phyloP scores from a whole-genome alignment of 2,888 invertebrate genomes.

The Lithophane semibrunnea region DNA sequence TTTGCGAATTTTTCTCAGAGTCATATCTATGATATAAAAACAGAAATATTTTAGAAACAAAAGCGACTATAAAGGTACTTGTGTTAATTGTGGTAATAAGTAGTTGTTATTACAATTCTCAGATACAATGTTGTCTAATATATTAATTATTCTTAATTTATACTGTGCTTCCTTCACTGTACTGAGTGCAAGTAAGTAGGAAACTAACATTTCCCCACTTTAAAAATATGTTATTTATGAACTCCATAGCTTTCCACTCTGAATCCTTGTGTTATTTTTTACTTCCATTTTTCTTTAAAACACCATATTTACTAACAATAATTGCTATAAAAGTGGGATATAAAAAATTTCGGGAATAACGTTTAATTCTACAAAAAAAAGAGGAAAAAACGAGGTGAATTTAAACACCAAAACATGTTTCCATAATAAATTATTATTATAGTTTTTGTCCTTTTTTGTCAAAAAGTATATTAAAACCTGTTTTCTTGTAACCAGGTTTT shows the following conservation, averaged over 20 bases:
- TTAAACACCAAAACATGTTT: background rate
- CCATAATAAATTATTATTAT: background rate
- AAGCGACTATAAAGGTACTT: background rate
- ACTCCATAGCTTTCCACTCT: background rate
- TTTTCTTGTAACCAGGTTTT: background rate
- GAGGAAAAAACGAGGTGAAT: background rate
- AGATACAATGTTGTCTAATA: conserved; percentile 24
- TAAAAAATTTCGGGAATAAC: background rate
- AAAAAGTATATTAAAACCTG: background rate
- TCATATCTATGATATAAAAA: background rate
- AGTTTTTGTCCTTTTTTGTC: background rate
- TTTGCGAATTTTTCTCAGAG: conserved; percentile 26
- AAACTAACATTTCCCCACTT: background rate
- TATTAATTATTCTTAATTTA: conserved; percentile 7
- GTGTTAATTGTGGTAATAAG: background rate
- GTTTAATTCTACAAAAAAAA: no score
- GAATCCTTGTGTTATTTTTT: background rate
- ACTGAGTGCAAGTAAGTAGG: conserved; percentile 28
- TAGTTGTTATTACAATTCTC: background rate
- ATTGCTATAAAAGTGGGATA: background rate
- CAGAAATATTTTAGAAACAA: background rate
- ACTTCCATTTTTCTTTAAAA: background rate
- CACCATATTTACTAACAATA: background rate
- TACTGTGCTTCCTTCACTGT: background rate
- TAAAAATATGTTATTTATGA: background rate